Base-by-base conservation (phyloP, 1,140 invertebrate species). In the Lethocerus indicus region DNA sequence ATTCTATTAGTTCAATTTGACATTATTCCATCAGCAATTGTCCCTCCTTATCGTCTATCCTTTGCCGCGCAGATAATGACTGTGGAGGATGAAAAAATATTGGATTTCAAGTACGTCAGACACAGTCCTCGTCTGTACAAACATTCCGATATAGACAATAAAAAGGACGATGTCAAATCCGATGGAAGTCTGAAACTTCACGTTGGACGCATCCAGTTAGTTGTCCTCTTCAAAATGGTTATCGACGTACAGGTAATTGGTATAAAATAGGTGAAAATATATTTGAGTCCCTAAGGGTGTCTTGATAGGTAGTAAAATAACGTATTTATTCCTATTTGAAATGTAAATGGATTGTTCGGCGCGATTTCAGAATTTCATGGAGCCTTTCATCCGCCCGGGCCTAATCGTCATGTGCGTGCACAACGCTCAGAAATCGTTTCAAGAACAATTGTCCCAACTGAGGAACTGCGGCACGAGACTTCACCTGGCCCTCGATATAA, bases 71-170 rank as follows among this genome's bases (percentile, higher is more conserved):
- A 61, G 57, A 21, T 59, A n/a, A 28, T 59, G 24, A 47, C 51
- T 45, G 52, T 57, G 21, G 81, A 84, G 51, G 81, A 83, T 60
- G 82, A 86, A 57, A 81, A 81, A 63, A 75, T 84, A 0, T 69
- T 83, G 51, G 80, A 86, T 57, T 60, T 83, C 5, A 84, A 84
- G 63, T 83, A 82, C 58, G 79, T 83, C 0, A 69, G 79, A 36
- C 72, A 81, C 27, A 78, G 74, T 48, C 70, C 76, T 27, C 68
- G 72, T 27, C 59, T 75, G 24, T 71, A 74, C 57, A 67, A 67
- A 53, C 63, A 62, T 41, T 54, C 62, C 0, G 67, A 66, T 26
- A 68, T 69, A 20, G 67, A 67, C 42, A 62, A 60, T 3, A 61
- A 63, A 29, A 59, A 58, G 29, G 71, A 74, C 50, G 70, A 73